Base-by-base conservation (phyloP, 2,797 vertebrate genomes). In the Lateolabrax maculatus region DNA sequence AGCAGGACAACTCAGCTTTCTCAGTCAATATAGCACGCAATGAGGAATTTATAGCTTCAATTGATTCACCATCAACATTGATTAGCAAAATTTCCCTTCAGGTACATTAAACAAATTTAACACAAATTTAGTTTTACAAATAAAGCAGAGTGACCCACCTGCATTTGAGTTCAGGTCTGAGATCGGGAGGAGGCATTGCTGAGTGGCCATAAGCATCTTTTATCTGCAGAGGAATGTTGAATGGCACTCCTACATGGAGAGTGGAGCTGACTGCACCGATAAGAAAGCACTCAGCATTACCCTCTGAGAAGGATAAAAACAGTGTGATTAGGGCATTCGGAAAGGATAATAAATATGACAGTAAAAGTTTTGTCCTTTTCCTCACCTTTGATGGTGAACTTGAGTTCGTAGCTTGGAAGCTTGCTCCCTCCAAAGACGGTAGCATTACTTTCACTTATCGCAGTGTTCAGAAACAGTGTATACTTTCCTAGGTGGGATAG, bases 301-400 rank as follows among this genome's bases (percentile, higher is more conserved):
- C 97, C 94, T 95, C 98, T 99, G 90, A 64, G 39, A 37, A 23
- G 69, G 27, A 57, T 6, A 55, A 61, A 51, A 62, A 37, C 0
- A 34, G 5, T 10, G 6, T n/a, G 61, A 62, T 43, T 9, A 13
- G 1, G 29, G 5, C 2, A 15, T 63, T n/a, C 5, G 37, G 18
- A 25, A 52, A 36, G 9, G n/a, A 39, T 15, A 1, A 29, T 0
- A 31, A 49, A 37, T 15, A 19, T 4, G 43, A 34, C 4, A 6
- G 9, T 9, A 10, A 25, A 43, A 3, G 11, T 12, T 0, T 12
- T 13, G 0, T 2, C 60, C 4, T 27, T 55, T 11, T 31, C 34
- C 53, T 95, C 91, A 98, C 98, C 98, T 94, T 90, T 93, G 84
- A 99, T 95, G 79, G 93, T 95, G 92, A 99, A 99, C 23, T 91